These are phyloP conservation scores for Agrenia bidenticulata DNA, from an alignment of 2,888 invertebrate species.

Conservation along the genomic window DNA sequence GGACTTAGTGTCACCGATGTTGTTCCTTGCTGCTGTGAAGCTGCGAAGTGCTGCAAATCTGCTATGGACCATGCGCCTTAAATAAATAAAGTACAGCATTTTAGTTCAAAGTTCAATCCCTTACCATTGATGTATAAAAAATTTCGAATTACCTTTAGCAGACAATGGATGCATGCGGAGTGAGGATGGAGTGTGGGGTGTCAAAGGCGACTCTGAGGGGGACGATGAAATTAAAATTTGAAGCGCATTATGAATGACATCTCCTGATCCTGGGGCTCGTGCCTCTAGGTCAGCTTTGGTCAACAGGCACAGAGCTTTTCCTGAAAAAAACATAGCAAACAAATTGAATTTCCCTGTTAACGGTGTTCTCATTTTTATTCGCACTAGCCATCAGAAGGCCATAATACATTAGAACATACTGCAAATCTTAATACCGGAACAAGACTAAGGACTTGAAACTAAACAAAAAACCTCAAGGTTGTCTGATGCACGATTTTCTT, in stretches of 20 bases:
- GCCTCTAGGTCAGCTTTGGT: constrained; percentile 88
- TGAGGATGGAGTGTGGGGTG: constrained; percentile 53
- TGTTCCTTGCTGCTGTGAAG: constrained; percentile 50
- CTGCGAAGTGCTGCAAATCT: constrained; percentile 52
- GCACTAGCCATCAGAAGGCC: too few relatives aligned
- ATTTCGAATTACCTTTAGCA: constrained; percentile 39
- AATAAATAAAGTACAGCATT: constrained; percentile 25
- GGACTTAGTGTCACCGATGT: constrained; percentile 83
- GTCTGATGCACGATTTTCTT: constrained; percentile 1
- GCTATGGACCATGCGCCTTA: constrained; percentile 52
- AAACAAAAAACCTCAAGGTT: constrained; percentile 10
- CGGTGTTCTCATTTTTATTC: too few relatives aligned
- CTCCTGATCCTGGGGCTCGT: constrained; percentile 88
- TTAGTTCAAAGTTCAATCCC: not conserved
- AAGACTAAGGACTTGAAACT: not conserved
- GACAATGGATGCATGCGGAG: constrained; percentile 45
- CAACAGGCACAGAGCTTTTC: constrained; percentile 86
- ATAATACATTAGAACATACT: too few relatives aligned
- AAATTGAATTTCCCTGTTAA: not conserved
- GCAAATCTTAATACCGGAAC: constrained; percentile 1
- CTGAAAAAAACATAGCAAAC: constrained; percentile 59
- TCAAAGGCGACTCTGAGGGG: constrained; percentile 51
- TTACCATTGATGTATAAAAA: too few relatives aligned
- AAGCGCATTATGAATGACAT: constrained; percentile 88
- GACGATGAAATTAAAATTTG: constrained; percentile 69